Base-by-base conservation (phyloP, 2,888 invertebrate genomes). In the Yponomeuta sedellus region DNA sequence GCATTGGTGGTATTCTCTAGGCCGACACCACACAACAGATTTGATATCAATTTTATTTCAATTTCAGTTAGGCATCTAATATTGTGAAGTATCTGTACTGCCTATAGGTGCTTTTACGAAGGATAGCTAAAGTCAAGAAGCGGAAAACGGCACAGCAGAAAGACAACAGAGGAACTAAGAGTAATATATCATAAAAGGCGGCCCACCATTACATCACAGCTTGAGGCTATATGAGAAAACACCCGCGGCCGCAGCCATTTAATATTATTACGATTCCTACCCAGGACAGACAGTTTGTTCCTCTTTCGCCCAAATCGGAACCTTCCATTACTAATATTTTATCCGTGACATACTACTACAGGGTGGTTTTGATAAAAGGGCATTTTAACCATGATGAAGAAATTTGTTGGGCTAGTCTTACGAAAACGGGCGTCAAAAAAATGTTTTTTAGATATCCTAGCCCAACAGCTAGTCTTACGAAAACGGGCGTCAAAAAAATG, bases 161-260 rank as follows among this genome's bases (percentile, higher is more conserved):
- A 52, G 44, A 52, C 44, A 52, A 52, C 44, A 52, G 44, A 52
- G 44, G 44, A 52, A 52, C 16, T 52, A 52, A 52, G 59, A 22
- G 25, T 59, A 59, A 71, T 72, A 72, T 70, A 69, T 72, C 71
- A 72, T 68, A 59, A 66, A 68, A 64, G 67, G 66, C 67, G 66
- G 65, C 57, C 67, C 20, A 65, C 68, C 68, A 69, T 72, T 71
- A 71, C 64, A 62, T 67, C 71, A 56, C 72, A 70, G 71, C 71
- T 63, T 69, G 71, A 66, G 66, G 65, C 70, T 69, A 40, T 64
- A 58, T 65, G 69, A 65, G 66, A 69, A 20, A 59, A 59, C 59
- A 22, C 25, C 59, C 25, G 22, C 10, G 59, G 25, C 59, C 64
- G 39, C 12, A 59, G 16, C 44, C 64, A 61, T 66, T 66, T 66